These are phyloP conservation scores for Campopleginae sp. DNA, from an alignment of 2,888 invertebrate species.

Conservation along the genomic window DNA sequence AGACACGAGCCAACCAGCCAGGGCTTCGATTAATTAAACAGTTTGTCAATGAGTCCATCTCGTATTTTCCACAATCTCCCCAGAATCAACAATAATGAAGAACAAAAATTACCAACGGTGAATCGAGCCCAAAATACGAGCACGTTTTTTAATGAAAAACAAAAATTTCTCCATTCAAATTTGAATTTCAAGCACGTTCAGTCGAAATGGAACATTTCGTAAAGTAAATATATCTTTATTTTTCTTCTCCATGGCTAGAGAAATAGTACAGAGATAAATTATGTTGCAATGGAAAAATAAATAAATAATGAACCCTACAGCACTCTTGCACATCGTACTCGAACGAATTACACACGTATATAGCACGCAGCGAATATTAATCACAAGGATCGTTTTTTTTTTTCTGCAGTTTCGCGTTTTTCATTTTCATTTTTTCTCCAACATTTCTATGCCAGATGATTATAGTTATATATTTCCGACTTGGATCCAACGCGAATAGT, in stretches of 20 bases:
- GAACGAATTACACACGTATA: constrained; percentile 1
- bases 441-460: constrained; percentile 1
- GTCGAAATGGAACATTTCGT: neutral
- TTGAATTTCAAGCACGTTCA: neutral
- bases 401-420: neutral
- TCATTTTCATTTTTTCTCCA: neutral
- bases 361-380: constrained; percentile 17
- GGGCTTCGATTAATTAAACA: neutral
- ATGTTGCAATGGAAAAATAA: neutral
- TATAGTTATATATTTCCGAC: constrained; percentile 36
- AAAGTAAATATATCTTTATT: neutral
- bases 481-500: constrained; percentile 22
- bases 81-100: neutral
- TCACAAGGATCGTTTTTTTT: neutral
- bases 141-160: neutral
- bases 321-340: constrained; percentile 4
- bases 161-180: neutral
- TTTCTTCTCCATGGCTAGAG: neutral
- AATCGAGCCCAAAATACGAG: neutral
- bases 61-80: neutral
- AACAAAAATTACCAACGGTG: neutral
- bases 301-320: constrained; percentile 4
- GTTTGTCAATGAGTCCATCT: neutral
- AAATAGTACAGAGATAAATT: neutral
- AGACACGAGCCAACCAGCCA: neutral